A percentile compares a stretch with the other conserved stretches of the same genome.
phyloP scores from a whole-genome alignment of 2,797 vertebrate species.

The Eulemur mongoz region DNA sequence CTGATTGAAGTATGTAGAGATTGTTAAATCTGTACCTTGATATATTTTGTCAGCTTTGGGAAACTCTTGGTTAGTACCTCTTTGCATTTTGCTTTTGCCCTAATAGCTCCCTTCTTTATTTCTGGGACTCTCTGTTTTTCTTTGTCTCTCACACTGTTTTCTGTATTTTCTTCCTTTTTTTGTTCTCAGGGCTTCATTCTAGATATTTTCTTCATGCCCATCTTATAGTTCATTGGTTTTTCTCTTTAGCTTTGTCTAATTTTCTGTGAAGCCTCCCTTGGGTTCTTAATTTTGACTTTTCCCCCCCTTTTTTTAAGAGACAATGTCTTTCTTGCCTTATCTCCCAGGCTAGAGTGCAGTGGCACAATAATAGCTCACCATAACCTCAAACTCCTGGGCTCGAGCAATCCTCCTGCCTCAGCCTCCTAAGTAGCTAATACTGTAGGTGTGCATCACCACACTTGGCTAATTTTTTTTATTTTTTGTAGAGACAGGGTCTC shows the following conservation, averaged over 20 bases:
- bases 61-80: neutral
- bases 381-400: neutral
- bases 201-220: neutral
- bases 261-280: neutral
- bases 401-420: neutral
- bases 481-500: neutral
- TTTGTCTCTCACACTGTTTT: neutral
- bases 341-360: neutral
- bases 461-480: neutral
- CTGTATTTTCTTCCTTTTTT: neutral
- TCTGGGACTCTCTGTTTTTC: neutral
- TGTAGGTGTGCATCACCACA: neutral
- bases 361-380: neutral
- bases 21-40: neutral
- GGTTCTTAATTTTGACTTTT: neutral
- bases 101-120: neutral
- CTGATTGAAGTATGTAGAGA: neutral
- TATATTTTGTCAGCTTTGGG: neutral
- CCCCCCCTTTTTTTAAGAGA: neutral
- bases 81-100: neutral
- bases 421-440: neutral
- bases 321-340: neutral
- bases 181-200: neutral
- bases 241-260: neutral
- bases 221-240: neutral